Base-by-base conservation (phyloP, 2,113 vertebrate genomes). In the Pterophyllum scalare region DNA sequence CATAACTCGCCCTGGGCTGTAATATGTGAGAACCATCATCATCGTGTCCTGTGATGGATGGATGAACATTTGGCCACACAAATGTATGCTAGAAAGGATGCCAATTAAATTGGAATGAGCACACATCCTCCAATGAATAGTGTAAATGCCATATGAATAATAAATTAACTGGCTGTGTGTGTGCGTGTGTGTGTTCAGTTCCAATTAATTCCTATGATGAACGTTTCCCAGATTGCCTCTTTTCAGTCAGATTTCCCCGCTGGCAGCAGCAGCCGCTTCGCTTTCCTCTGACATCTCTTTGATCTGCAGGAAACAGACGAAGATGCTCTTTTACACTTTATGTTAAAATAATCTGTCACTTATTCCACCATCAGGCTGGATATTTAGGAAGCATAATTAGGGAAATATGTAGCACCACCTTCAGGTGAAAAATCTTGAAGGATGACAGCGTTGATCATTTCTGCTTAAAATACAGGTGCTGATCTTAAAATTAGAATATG, bases 91-190 rank as follows among this genome's bases (percentile, higher is more conserved):
- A 64, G 59, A 58, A 61, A 83, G 52, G 31, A 43, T 56, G 83
- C 72, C 85, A 83, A 83, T 88, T 90, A 86, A 78, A 83, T 1
- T 62, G 43, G 52, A 88, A 79, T 83, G 77, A 80, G 74, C 64
- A 15, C 80, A 85, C 78, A 65, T 62, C 75, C 56, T 82, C 58
- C 8, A 4, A 76, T 85, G 79, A 80, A 83, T 83, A 80, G 65
- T 75, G 40, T 90, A 87, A 85, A 85, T 85, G 80, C 57, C 72
- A 33, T 20, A 80, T 87, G 75, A 87, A 87, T 84, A 79, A 87
- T 87, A 76, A 75, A 84, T 67, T 19, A 81, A 79, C 33, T 17
- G 7, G n/a, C 9, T 59, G 67, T 62, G 67, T 62, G 70, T 24
- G 80, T 76, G 74, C 60, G 58, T 62, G 82, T 57, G 82, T 59